Percentiles rank a stretch among this genome's conserved stretches.
Conservation (phyloP, 2,888 invertebrate species). For the Drosophila longiperda region DNA sequence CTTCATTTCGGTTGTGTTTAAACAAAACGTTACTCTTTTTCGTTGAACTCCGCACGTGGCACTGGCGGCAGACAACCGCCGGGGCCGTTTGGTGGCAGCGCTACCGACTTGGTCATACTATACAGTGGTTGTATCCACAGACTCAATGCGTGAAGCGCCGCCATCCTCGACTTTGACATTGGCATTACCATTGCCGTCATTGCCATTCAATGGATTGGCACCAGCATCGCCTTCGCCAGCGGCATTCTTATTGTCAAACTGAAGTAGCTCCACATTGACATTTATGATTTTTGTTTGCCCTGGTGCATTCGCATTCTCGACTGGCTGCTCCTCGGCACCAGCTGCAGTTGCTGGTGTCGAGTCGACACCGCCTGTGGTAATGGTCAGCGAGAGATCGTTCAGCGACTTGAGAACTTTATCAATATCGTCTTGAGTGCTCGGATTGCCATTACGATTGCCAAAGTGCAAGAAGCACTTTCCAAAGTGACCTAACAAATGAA, state of each 20-base stretch:
- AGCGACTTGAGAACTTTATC: constrained; percentile 83
- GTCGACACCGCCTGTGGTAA: constrained; percentile 64
- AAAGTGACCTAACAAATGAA: constrained; percentile 86
- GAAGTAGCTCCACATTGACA: constrained; percentile 82
- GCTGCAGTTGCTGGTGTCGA: constrained; percentile 55
- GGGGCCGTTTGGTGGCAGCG: constrained; percentile 83
- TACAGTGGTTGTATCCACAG: constrained; percentile 85
- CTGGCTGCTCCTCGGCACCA: constrained; percentile 64
- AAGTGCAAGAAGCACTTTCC: constrained; percentile 91
- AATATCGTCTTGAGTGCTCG: constrained; percentile 83
- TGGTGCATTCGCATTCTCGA: constrained; percentile 50
- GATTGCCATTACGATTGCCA: constrained; percentile 87
- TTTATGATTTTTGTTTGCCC: constrained; percentile 77
- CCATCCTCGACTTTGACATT: constrained; percentile 57
- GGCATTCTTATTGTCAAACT: constrained; percentile 73
- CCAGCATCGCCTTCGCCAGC: constrained; percentile 55
- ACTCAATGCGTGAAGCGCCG: constrained; percentile 81
- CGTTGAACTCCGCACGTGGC: constrained; percentile 83
- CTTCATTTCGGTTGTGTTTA: constrained; percentile 65
- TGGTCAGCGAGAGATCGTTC: constrained; percentile 82
- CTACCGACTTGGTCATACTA: constrained; percentile 82
- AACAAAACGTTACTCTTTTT: constrained; percentile 82
- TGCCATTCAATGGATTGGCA: constrained; percentile 54
- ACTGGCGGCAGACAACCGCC: constrained; percentile 74
- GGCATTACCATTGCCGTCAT: constrained; percentile 50